phyloP scores from a whole-genome alignment of 2,113 vertebrate species.

The Thinocorus orbignyianus region DNA sequence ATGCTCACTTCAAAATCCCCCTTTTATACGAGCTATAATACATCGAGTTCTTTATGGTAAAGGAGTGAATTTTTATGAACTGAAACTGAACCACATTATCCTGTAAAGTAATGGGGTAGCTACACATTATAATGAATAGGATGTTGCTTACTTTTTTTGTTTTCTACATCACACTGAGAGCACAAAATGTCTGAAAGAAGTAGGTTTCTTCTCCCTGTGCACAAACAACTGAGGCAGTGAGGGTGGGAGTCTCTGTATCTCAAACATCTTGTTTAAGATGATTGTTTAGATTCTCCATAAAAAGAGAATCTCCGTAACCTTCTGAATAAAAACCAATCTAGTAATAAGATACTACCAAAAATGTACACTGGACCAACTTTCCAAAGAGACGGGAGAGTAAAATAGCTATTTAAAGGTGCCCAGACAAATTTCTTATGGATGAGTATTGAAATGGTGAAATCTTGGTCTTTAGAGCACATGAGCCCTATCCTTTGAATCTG shows the following conservation, averaged over 20 bases:
- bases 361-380: neutral
- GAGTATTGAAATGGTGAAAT: neutral
- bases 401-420: neutral
- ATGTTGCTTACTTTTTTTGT: neutral
- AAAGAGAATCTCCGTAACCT: neutral
- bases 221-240: neutral
- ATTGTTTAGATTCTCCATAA: neutral
- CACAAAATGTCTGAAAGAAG: neutral
- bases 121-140: neutral
- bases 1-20: slow-evolving; percentile 7
- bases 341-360: neutral
- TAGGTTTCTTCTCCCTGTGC: neutral
- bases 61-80: slow-evolving; percentile 62
- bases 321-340: neutral
- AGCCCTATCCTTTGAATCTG: neutral
- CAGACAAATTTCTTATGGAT: neutral
- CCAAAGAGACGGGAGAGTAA: neutral
- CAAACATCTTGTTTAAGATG: neutral
- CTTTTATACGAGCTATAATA: slow-evolving; percentile 29
- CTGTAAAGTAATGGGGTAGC: slow-evolving; percentile 16
- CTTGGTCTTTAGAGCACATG: neutral
- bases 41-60: slow-evolving; percentile 9
- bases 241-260: neutral
- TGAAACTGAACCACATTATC: slow-evolving; percentile 55
- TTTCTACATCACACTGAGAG: neutral